Evolutionary conservation across 1,140 invertebrate genomes (phyloP).

Genomic region (Pogonognathellus flavescens): DNA sequence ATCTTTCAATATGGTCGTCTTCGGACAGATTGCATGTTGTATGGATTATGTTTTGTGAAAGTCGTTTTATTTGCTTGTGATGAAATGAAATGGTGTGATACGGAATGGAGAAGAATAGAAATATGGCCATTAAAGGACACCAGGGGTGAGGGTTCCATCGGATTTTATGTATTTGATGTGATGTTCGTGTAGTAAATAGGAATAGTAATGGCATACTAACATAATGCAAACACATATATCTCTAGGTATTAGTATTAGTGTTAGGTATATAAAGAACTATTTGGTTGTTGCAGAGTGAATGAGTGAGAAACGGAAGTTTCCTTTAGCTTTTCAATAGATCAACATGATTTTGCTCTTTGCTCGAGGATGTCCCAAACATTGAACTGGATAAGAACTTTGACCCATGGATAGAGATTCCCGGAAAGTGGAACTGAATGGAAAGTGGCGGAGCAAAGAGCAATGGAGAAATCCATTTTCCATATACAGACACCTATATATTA

Average conservation of each 20-base stretch:
- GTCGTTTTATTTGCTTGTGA: constrained; percentile 40
- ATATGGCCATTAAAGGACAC: constrained; percentile 48
- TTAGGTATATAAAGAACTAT: not conserved
- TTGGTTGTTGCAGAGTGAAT: not conserved
- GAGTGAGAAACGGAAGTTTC: constrained; percentile 54
- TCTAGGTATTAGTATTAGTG: not conserved
- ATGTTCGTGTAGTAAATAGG: constrained; percentile 50
- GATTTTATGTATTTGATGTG: constrained; percentile 50
- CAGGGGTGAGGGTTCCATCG: constrained; percentile 44
- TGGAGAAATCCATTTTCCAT: not conserved
- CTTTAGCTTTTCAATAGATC: constrained; percentile 35
- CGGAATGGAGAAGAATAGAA: constrained; percentile 46
- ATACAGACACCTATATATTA: not conserved
- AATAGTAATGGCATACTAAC: constrained; percentile 25
- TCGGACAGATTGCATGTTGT: constrained; percentile 37
- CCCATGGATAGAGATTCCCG: constrained; percentile 29
- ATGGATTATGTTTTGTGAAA: constrained; percentile 40
- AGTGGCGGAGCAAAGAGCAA: not conserved
- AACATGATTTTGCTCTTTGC: constrained; percentile 62
- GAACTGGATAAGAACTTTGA: constrained; percentile 48
- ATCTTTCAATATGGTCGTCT: not conserved
- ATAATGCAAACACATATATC: constrained; percentile 31
- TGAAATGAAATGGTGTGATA: constrained; percentile 48
- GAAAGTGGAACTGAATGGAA: constrained; percentile 27
- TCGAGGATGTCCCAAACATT: constrained; percentile 5